These are phyloP conservation scores for Hippocampus barbouri DNA, from an alignment of 2,113 vertebrate species.

Conservation along the genomic window DNA sequence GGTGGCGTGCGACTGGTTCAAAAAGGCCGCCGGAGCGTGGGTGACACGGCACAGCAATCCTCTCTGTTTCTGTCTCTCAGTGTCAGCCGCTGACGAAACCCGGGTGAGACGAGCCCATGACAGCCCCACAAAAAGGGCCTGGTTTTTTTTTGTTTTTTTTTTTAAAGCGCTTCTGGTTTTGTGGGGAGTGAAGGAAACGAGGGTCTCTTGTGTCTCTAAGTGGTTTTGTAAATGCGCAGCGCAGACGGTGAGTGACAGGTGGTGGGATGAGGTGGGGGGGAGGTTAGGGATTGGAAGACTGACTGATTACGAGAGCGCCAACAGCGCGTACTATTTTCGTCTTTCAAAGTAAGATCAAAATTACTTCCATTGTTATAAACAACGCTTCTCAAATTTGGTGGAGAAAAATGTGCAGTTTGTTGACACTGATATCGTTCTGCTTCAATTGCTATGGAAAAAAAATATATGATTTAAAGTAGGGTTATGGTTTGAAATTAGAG, in stretches of 20 bases:
- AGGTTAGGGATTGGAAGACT: slow-evolving; percentile 19
- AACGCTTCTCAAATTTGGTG: background rate
- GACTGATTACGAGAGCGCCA: slow-evolving; percentile 44
- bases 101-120: slow-evolving; percentile 52
- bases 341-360: background rate
- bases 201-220: slow-evolving; percentile 30
- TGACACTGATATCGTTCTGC: too few species aligned
- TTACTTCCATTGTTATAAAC: background rate
- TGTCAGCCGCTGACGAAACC: slow-evolving; percentile 52
- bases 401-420: too few species aligned
- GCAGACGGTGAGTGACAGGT: slow-evolving; percentile 49
- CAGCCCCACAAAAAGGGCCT: slow-evolving; percentile 50
- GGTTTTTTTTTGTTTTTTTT: slow-evolving; percentile 28
- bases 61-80: slow-evolving; percentile 47
- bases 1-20: slow-evolving; percentile 46
- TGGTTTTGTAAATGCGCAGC: slow-evolving; percentile 22
- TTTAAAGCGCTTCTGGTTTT: slow-evolving; percentile 54
- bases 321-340: background rate
- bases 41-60: slow-evolving; percentile 55
- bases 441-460: too few species aligned
- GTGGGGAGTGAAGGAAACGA: slow-evolving; percentile 18
- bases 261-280: slow-evolving; percentile 45
- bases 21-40: slow-evolving; percentile 60
- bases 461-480: too few species aligned
- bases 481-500: too few species aligned